Percentiles rank a stretch among this genome's conserved stretches.
phyloP scores from a whole-genome alignment of 2,888 invertebrate genomes.

The Ceriagrion tenellum region DNA sequence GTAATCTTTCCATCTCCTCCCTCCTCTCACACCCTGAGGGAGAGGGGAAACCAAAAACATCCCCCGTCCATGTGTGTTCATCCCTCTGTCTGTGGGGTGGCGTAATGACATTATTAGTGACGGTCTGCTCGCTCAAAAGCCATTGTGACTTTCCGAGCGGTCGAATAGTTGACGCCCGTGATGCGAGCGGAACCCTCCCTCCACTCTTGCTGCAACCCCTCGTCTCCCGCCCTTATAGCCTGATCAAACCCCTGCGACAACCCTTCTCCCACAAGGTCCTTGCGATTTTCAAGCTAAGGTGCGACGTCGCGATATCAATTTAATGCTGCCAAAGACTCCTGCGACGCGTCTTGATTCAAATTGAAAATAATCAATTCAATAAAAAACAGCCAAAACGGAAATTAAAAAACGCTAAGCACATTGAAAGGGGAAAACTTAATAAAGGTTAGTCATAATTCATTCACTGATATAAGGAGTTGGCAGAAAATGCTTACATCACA shows the following conservation, averaged over 20 bases:
- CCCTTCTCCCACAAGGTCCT: too few species aligned
- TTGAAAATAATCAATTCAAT: too few species aligned
- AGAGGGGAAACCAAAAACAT: not conserved
- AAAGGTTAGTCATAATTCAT: too few species aligned
- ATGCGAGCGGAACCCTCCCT: not conserved
- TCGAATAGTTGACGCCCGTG: not conserved
- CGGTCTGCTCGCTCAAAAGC: conserved; percentile 55
- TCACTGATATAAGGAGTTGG: too few species aligned
- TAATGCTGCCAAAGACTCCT: too few species aligned
- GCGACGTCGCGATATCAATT: too few species aligned
- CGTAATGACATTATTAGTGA: conserved; percentile 57
- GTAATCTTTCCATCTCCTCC: not conserved
- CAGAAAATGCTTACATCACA: too few species aligned
- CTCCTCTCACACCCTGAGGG: not conserved
- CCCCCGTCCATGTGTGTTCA: not conserved
- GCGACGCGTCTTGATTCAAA: too few species aligned
- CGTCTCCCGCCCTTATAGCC: not conserved
- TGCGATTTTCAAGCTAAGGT: too few species aligned
- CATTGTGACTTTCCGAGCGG: conserved; percentile 60
- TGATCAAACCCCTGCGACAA: not conserved
- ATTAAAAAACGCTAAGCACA: too few species aligned
- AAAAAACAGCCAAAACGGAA: too few species aligned
- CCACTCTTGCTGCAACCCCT: not conserved
- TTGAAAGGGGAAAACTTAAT: too few species aligned
- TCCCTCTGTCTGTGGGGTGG: not conserved